A percentile compares a stretch with the other conserved stretches of the same genome.
Conservation (phyloP, 2,888 invertebrate species). For the Apamea sordens region DNA sequence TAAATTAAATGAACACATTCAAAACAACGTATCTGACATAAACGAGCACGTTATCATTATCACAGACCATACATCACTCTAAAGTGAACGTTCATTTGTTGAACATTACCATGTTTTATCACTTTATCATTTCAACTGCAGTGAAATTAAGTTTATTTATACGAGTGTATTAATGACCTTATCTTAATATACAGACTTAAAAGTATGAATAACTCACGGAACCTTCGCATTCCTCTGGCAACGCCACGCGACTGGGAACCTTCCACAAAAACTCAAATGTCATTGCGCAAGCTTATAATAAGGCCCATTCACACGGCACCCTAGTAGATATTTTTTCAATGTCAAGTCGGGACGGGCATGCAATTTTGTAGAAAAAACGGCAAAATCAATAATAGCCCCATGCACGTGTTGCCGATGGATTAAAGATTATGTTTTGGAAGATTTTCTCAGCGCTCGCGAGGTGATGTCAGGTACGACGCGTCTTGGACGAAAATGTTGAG, state of each 20-base stretch:
- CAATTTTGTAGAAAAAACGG: slow-evolving; percentile 89
- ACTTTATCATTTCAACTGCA: slow-evolving; percentile 52
- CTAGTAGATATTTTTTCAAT: slow-evolving; percentile 85
- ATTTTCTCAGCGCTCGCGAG: slow-evolving; percentile 87
- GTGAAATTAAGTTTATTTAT: slow-evolving; percentile 58
- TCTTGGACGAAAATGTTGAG: slow-evolving; percentile 71
- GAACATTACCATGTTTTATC: slow-evolving; percentile 49
- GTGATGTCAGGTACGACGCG: slow-evolving; percentile 83
- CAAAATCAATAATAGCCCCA: slow-evolving; percentile 89
- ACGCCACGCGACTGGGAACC: slow-evolving; percentile 83
- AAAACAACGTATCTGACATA: slow-evolving; percentile 45
- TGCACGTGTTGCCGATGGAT: slow-evolving; percentile 90
- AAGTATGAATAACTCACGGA: slow-evolving; percentile 64
- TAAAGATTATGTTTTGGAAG: slow-evolving; percentile 88
- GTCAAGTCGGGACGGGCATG: slow-evolving; percentile 85
- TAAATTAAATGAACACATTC: slow-evolving; percentile 56
- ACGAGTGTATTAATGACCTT: slow-evolving; percentile 56
- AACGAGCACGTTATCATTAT: slow-evolving; percentile 50
- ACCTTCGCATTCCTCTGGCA: slow-evolving; percentile 72
- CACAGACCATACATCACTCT: slow-evolving; percentile 34
- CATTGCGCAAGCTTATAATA: slow-evolving; percentile 89
- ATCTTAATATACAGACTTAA: slow-evolving; percentile 56
- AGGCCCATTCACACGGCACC: slow-evolving; percentile 87
- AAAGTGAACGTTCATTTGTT: slow-evolving; percentile 36
- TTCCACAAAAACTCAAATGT: slow-evolving; percentile 85